Evolutionary conservation across 2,113 vertebrate species (phyloP), one percentile per base, ranked within the genome.

Genomic region (Neolamprologus falcicula): DNA sequence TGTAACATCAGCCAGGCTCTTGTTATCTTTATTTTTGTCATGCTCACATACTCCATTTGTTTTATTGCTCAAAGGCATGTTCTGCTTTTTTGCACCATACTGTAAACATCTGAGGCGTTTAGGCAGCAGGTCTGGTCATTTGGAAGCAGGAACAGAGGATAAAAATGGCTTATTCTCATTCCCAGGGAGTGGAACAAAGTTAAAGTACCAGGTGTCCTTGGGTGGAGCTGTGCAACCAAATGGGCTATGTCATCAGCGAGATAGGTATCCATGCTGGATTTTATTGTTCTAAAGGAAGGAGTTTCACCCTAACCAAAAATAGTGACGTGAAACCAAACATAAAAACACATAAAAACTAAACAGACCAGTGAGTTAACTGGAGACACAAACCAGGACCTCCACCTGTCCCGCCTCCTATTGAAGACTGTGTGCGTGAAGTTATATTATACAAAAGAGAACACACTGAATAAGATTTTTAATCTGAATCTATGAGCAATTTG

Each of bases 1-100:
- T 50, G 16, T 50, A 31, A 78, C 71, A 28, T 31, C 71, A 0
- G 42, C 26, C 71, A 19, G 3, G 0, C 16, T 50, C 24, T 76
- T 78, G 71, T 5, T 50, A 28, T 31, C 16, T 78, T 28, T 50
- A 50, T 31, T 50, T n/a, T 76, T 47, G 21, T 76, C 40, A 47
- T 31, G 24, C 14, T 76, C 4, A 11, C 71, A 45, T 45, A 73
- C 13, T 24, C 40, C 37, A 76, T 76, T 47, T 76, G 14, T 14
- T 45, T 73, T 73, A 73, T 35, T 47, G 24, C 4, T 19, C 12
- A 71, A 6, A 42, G 28, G 12, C 5, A 71, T 42, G 11, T 71
- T 42, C 33, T 4, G 33, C 33, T 21, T 68, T 66, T 68, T 68
- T 10, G 33, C 63, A 40, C 11, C 19, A 13, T 24, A 16, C 66